Evolutionary conservation across 1,140 invertebrate genomes (phyloP).

Genomic region (Drosophila yakuba): DNA sequence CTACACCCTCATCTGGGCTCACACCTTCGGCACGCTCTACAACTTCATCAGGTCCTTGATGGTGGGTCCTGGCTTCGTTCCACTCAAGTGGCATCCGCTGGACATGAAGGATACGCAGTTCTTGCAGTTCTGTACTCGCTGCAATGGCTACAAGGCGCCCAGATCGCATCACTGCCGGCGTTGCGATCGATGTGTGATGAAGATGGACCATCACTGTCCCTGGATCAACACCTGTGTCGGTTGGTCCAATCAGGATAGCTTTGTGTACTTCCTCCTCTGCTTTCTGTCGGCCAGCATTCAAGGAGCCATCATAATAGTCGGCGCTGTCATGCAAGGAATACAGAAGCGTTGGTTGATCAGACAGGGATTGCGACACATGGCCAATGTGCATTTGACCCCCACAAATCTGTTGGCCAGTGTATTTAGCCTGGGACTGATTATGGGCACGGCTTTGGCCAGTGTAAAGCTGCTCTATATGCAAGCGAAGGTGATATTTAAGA

Average conservation of each 20-base stretch:
- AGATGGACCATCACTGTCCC: constrained; percentile 98
- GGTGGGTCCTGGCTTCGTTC: constrained; percentile 49
- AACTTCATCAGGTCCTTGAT: constrained; percentile 38
- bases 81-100: constrained; percentile 27
- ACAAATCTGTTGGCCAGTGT: constrained; percentile 87
- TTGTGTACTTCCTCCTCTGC: constrained; percentile 94
- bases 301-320: constrained; percentile 90
- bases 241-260: constrained; percentile 95
- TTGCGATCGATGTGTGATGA: constrained; percentile 96
- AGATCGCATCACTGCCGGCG: constrained; percentile 98
- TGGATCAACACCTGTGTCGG: constrained; percentile 89
- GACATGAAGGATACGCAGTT: constrained; percentile 41
- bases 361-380: constrained; percentile 82
- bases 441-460: constrained; percentile 95
- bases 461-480: constrained; percentile 94
- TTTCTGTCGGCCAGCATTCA: constrained; percentile 95
- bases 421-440: constrained; percentile 92
- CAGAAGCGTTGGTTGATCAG: constrained; percentile 71
- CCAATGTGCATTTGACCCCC: constrained; percentile 88
- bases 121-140: constrained; percentile 94
- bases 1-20: constrained; percentile 21
- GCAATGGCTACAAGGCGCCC: constrained; percentile 96
- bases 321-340: constrained; percentile 89
- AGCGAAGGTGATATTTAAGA: constrained; percentile 91
- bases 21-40: constrained; percentile 19